Percentiles rank a stretch among this genome's conserved stretches.
These are phyloP conservation scores for Torymus aiolomorphi DNA, from an alignment of 2,888 invertebrate genomes.

Conservation along the genomic window DNA sequence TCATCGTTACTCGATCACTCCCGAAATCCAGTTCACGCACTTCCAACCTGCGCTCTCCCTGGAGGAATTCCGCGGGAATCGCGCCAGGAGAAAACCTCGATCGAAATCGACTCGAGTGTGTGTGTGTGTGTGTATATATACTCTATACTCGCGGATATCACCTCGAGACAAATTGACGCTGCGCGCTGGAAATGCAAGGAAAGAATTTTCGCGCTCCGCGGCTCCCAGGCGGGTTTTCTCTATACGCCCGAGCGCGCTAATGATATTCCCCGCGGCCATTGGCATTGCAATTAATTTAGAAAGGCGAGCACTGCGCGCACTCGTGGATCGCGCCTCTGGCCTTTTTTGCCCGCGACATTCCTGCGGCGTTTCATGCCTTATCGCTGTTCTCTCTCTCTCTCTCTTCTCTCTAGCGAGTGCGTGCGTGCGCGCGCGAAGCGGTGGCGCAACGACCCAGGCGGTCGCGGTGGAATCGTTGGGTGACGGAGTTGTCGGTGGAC, in stretches of 20 bases:
- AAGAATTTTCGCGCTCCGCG: background rate
- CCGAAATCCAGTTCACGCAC: too few relatives aligned
- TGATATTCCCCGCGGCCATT: slow-evolving; percentile 52
- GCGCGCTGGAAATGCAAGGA: background rate
- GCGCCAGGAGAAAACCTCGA: background rate
- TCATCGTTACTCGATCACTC: too few relatives aligned
- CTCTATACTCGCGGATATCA: background rate
- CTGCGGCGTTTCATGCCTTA: slow-evolving; percentile 31
- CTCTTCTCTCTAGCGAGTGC: too few relatives aligned
- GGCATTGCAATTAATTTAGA: slow-evolving; percentile 55
- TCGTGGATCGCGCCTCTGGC: slow-evolving; percentile 10
- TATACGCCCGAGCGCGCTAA: slow-evolving; percentile 28
- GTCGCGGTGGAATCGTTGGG: too few relatives aligned
- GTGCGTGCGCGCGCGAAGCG: background rate
- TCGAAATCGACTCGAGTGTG: background rate
- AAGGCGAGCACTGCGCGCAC: slow-evolving; percentile 39
- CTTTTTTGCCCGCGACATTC: slow-evolving; percentile 50
- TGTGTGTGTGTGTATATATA: too few relatives aligned
- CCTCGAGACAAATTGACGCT: slow-evolving; percentile 26
- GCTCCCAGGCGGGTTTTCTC: background rate
- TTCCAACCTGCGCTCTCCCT: too few relatives aligned
- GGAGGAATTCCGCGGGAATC: too few relatives aligned
- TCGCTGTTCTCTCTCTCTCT: slow-evolving; percentile 7
- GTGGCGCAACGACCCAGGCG: slow-evolving; percentile 18
- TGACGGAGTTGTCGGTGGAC: too few relatives aligned